phyloP scores from a whole-genome alignment of 2,888 invertebrate species.

The Schizotus pectinicornis region DNA sequence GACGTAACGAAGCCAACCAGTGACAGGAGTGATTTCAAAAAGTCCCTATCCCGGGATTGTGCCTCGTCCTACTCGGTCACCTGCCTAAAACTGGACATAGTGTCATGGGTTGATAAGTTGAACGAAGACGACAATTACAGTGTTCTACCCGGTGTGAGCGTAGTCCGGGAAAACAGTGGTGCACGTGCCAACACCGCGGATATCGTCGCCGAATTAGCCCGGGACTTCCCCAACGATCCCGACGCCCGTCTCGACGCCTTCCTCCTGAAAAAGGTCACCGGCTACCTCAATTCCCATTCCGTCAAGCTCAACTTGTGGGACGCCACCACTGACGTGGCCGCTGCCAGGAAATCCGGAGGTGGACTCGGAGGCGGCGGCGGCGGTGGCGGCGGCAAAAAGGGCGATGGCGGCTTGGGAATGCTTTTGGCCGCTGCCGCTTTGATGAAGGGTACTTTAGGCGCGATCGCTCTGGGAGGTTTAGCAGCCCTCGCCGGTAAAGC shows the following conservation, averaged over 20 bases:
- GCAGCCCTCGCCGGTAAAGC: conserved; percentile 83
- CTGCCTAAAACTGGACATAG: conserved; percentile 79
- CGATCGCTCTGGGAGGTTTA: conserved; percentile 73
- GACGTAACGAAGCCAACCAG: conserved; percentile 19
- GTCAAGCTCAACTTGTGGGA: conserved; percentile 71
- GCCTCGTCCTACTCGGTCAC: conserved; percentile 69
- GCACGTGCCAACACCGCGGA: conserved; percentile 66
- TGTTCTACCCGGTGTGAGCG: conserved; percentile 75
- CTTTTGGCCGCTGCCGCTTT: conserved; percentile 61
- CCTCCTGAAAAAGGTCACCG: conserved; percentile 72
- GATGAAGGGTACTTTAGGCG: conserved; percentile 73
- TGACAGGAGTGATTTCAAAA: conserved; percentile 50
- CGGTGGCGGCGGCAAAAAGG: conserved; percentile 58
- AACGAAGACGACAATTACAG: conserved; percentile 73
- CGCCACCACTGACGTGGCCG: conserved; percentile 52
- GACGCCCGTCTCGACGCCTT: conserved; percentile 79
- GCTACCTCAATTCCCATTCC: conserved; percentile 75
- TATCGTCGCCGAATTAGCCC: conserved; percentile 76
- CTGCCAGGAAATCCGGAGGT: conserved; percentile 59
- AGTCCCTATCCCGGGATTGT: conserved; percentile 61
- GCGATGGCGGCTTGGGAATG: conserved; percentile 62
- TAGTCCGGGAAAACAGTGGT: conserved; percentile 69
- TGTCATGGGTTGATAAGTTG: conserved; percentile 76
- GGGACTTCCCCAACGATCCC: conserved; percentile 77
- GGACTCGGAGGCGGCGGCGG: conserved; percentile 56